phyloP scores from a whole-genome alignment of 2,888 invertebrate species.

The Diarsia dahlii region DNA sequence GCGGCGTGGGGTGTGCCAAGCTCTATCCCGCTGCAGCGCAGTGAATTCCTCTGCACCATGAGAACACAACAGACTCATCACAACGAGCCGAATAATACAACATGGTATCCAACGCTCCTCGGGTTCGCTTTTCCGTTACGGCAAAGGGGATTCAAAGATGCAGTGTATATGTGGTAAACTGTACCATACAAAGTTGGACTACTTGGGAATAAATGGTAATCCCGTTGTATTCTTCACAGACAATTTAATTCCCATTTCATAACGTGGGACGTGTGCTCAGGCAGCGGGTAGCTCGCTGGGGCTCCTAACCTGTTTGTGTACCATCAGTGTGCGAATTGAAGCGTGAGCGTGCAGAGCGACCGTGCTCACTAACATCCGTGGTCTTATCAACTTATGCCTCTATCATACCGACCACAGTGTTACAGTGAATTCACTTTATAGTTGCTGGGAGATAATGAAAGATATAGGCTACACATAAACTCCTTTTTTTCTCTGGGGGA shows the following conservation, averaged over 20 bases:
- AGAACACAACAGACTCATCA: constrained; percentile 41
- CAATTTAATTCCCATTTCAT: constrained; percentile 86
- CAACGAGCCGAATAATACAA: constrained; percentile 8
- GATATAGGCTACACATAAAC: neutral
- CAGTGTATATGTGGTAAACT: constrained; percentile 62
- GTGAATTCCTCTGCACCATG: constrained; percentile 70
- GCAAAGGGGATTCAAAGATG: constrained; percentile 41
- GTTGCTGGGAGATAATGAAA: neutral
- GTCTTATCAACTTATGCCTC: constrained; percentile 14
- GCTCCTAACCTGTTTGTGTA: constrained; percentile 64
- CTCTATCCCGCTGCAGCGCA: constrained; percentile 71
- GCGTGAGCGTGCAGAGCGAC: constrained; percentile 70
- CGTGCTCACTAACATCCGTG: constrained; percentile 11
- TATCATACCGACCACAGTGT: neutral
- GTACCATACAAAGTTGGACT: constrained; percentile 40
- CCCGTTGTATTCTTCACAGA: constrained; percentile 84
- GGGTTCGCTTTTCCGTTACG: constrained; percentile 11
- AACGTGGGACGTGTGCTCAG: constrained; percentile 76
- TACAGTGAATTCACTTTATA: neutral
- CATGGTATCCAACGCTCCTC: constrained; percentile 64
- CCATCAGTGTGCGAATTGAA: constrained; percentile 74
- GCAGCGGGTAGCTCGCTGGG: constrained; percentile 58
- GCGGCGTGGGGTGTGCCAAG: constrained; percentile 68
- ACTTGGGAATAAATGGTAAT: constrained; percentile 75
- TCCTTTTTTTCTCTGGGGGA: neutral